phyloP scores from a whole-genome alignment of 2,888 invertebrate genomes.

The Mylabris sibirica region DNA sequence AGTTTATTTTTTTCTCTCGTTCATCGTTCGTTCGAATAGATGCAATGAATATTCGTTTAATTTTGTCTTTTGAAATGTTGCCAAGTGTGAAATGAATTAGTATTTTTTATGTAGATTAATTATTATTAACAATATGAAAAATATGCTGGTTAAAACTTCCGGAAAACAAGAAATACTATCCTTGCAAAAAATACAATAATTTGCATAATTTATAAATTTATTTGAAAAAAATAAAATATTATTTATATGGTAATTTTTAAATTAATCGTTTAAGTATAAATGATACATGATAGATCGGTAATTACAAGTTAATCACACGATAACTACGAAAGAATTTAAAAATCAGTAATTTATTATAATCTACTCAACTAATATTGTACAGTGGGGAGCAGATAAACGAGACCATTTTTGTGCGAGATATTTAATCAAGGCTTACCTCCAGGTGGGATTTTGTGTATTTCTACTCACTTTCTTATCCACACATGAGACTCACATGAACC shows the following conservation, averaged over 20 bases:
- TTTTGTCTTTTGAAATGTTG: conserved; percentile 7
- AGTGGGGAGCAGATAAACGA: too few relatives aligned
- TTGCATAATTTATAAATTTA: background rate
- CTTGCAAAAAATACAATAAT: background rate
- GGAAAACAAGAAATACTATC: background rate
- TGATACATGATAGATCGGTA: too few relatives aligned
- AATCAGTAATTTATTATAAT: too few relatives aligned
- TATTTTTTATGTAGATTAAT: background rate
- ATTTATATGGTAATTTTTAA: background rate
- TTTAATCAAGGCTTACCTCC: too few relatives aligned
- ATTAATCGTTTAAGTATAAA: too few relatives aligned
- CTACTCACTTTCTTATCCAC: too few relatives aligned
- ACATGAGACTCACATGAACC: too few relatives aligned
- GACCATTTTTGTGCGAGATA: too few relatives aligned
- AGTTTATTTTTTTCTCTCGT: background rate
- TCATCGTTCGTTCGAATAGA: too few relatives aligned
- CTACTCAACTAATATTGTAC: too few relatives aligned
- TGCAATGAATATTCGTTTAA: background rate
- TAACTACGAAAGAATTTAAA: background rate
- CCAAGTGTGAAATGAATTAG: background rate
- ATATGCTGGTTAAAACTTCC: background rate
- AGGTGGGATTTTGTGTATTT: too few relatives aligned
- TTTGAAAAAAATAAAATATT: background rate
- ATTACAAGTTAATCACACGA: too few relatives aligned
- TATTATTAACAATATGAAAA: background rate